phyloP scores from a whole-genome alignment of 2,113 vertebrate species.

The Syngnathus scovelli region DNA sequence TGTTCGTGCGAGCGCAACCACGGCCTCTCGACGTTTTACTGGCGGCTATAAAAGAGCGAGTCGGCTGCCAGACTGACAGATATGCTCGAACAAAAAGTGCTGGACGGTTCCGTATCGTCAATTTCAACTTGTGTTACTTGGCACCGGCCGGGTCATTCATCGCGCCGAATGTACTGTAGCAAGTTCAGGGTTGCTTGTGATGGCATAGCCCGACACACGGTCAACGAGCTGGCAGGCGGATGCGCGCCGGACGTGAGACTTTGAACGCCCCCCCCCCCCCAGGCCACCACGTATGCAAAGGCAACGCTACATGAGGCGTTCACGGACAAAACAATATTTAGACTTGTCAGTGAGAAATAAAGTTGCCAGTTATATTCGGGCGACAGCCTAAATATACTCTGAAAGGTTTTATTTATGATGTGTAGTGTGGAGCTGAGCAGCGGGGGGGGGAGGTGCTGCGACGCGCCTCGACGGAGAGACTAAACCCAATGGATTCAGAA shows the following conservation, averaged over 20 bases:
- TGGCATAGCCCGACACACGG: conserved; percentile 38
- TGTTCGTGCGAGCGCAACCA: conserved; percentile 60
- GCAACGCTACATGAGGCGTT: conserved; percentile 11
- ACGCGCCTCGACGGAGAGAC: conserved; percentile 1
- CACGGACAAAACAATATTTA: conserved; percentile 31
- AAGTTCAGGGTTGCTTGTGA: conserved; percentile 46
- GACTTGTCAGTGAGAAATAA: conserved; percentile 29
- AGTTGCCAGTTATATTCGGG: conserved; percentile 23
- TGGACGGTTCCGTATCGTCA: conserved; percentile 69
- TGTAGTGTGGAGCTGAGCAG: conserved; percentile 20
- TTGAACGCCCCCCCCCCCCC: conserved; percentile 1
- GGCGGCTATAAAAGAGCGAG: conserved; percentile 68
- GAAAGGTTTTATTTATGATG: conserved; percentile 36
- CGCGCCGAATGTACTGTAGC: conserved; percentile 29
- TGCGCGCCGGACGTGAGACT: conserved; percentile 9
- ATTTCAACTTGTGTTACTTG: conserved; percentile 69
- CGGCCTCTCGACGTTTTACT: conserved; percentile 67
- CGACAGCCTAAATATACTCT: conserved; percentile 2
- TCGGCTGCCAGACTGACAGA: conserved; percentile 66
- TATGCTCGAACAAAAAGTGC: conserved; percentile 58
- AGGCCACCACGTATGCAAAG: conserved; percentile 12
- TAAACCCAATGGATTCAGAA: neutral
- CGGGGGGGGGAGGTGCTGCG: neutral
- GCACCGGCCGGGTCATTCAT: conserved; percentile 58
- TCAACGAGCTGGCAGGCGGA: conserved; percentile 34